Percentiles rank a stretch among this genome's conserved stretches.
These are phyloP conservation scores for Drosophila mayri DNA, from an alignment of 1,140 invertebrate species.

Conservation along the genomic window DNA sequence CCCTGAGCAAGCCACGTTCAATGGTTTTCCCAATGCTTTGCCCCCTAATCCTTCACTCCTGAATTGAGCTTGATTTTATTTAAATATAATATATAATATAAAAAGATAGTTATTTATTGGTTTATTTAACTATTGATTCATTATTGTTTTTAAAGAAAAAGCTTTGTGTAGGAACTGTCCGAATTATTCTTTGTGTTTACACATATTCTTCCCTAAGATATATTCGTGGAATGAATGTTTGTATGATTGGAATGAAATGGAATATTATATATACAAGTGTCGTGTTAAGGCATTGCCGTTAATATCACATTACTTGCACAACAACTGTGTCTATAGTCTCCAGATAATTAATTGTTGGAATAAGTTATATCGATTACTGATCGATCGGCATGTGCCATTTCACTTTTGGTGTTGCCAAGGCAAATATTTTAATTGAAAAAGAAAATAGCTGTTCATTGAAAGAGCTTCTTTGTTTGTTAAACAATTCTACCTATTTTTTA, in stretches of 20 bases:
- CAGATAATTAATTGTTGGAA: neutral
- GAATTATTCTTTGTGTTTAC: neutral
- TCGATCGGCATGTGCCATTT: constrained; percentile 6
- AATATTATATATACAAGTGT: neutral
- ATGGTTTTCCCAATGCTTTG: too few species aligned
- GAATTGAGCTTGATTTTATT: neutral
- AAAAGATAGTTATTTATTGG: neutral
- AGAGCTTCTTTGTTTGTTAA: neutral
- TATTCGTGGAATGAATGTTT: neutral
- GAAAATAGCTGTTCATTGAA: too few species aligned
- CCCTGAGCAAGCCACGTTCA: neutral
- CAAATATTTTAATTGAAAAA: neutral
- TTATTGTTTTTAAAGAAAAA: neutral
- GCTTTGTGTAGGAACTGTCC: neutral
- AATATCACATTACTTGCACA: neutral
- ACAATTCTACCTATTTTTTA: neutral
- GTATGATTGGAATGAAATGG: neutral
- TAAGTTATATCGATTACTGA: constrained; percentile 7
- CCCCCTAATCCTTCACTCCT: neutral
- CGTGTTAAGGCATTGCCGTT: neutral
- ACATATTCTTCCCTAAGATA: neutral
- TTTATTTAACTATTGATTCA: neutral
- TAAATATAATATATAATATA: neutral
- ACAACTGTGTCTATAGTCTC: constrained; percentile 7
- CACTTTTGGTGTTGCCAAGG: neutral